Evolutionary conservation across 2,888 invertebrate genomes (phyloP).

Genomic region (Cephus runcator): DNA sequence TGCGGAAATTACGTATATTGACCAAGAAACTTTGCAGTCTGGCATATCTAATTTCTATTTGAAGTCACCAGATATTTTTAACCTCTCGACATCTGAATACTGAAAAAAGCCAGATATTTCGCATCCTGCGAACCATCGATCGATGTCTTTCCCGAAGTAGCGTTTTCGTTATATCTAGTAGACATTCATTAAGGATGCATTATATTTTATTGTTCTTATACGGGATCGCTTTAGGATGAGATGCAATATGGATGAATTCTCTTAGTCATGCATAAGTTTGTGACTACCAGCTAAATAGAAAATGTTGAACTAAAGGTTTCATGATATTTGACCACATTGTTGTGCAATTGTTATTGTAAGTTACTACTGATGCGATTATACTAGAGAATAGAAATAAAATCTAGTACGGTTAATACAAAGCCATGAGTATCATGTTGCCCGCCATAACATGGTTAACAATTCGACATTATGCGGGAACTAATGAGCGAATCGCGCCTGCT

Average conservation of each 20-base stretch:
- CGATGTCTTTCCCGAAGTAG: no score
- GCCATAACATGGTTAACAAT: constrained; percentile 19
- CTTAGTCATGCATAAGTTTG: not conserved
- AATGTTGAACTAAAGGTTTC: not conserved
- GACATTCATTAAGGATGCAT: not conserved
- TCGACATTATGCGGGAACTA: constrained; percentile 31
- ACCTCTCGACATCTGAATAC: no score
- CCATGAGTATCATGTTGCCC: not conserved
- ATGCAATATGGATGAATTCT: not conserved
- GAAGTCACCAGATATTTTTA: not conserved
- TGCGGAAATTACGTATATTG: not conserved
- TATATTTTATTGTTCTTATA: not conserved
- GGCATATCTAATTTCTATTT: not conserved
- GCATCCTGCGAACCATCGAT: no score
- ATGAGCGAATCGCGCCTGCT: constrained; percentile 26
- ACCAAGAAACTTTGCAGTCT: no score
- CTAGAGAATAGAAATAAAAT: not conserved
- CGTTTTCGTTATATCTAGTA: not conserved
- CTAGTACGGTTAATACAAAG: not conserved
- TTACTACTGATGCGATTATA: no score
- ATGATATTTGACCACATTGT: no score
- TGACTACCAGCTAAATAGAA: not conserved
- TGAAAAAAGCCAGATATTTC: no score
- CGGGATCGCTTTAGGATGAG: not conserved
- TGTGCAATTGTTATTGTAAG: no score